phyloP scores from a whole-genome alignment of 2,113 vertebrate species.

The Cygnus atratus region DNA sequence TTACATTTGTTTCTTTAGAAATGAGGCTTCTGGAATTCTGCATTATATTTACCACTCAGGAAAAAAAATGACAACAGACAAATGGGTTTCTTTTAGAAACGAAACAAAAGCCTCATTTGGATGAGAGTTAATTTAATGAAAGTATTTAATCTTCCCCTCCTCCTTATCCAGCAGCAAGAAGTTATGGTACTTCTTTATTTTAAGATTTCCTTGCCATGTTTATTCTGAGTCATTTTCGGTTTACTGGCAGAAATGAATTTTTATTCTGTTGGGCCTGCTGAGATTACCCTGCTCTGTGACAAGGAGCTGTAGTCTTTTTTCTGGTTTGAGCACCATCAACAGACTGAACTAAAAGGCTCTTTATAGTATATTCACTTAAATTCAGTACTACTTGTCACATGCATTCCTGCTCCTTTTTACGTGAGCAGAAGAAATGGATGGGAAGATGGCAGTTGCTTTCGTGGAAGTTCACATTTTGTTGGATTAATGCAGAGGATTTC shows the following conservation, averaged over 20 bases:
- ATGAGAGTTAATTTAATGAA: slow-evolving; percentile 62
- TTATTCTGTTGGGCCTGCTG: slow-evolving; percentile 16
- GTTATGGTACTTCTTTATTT: slow-evolving; percentile 38
- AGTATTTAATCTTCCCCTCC: slow-evolving; percentile 56
- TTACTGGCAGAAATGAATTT: slow-evolving; percentile 39
- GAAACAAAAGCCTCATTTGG: slow-evolving; percentile 29
- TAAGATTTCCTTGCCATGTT: slow-evolving; percentile 38
- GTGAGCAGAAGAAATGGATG: not conserved
- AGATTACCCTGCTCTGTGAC: not conserved
- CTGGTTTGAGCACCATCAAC: not conserved
- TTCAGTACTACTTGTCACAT: not conserved
- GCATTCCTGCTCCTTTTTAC: not conserved
- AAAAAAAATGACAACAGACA: slow-evolving; percentile 7
- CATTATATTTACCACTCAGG: slow-evolving; percentile 19
- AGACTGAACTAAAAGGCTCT: not conserved
- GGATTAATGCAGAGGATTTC: not conserved
- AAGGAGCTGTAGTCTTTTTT: not conserved
- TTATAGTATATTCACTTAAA: not conserved
- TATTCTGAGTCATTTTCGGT: slow-evolving; percentile 40
- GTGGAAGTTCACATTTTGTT: not conserved
- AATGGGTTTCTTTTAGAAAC: slow-evolving; percentile 14
- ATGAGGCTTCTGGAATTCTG: slow-evolving; percentile 40
- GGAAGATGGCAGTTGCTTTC: not conserved
- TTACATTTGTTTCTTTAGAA: slow-evolving; percentile 51
- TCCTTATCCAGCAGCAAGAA: slow-evolving; percentile 22